phyloP scores from a whole-genome alignment of 1,140 invertebrate genomes.

The Rhyacophila brunnea region DNA sequence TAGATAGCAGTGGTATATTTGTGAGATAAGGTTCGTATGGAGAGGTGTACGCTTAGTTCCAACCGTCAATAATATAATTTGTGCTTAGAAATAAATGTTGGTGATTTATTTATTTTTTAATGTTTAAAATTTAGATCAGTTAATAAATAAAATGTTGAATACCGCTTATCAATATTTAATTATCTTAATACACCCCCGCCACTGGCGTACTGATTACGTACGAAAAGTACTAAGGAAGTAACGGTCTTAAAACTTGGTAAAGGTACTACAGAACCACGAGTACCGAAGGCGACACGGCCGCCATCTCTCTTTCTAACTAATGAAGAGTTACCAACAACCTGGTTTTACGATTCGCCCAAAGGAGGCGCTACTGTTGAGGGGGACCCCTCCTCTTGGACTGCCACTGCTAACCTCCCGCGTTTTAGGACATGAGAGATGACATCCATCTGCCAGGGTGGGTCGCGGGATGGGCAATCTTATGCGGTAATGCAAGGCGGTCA shows the following conservation, averaged over 20 bases:
- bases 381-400: background rate
- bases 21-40: too few relatives aligned
- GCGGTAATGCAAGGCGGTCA: too few relatives aligned
- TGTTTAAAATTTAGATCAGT: too few relatives aligned
- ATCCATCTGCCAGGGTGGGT: background rate
- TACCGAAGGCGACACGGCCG: background rate
- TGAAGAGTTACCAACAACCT: conserved; percentile 37
- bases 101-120: too few relatives aligned
- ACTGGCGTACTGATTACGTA: conserved; percentile 24
- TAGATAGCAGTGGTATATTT: too few relatives aligned
- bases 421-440: conserved; percentile 32
- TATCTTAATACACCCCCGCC: background rate
- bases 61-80: too few relatives aligned
- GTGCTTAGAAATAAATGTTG: too few relatives aligned
- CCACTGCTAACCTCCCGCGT: background rate
- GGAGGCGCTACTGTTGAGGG: conserved; percentile 4
- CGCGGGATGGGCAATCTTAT: background rate
- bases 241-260: conserved; percentile 31
- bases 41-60: too few relatives aligned
- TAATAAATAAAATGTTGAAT: too few relatives aligned
- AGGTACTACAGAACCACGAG: conserved; percentile 12
- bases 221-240: conserved; percentile 32
- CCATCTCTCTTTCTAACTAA: conserved; percentile 12
- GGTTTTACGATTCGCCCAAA: conserved; percentile 35
- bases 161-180: too few relatives aligned